Evolutionary conservation across 2,888 invertebrate genomes (phyloP).

Genomic region (Drosophila pseudotakahashii): DNA sequence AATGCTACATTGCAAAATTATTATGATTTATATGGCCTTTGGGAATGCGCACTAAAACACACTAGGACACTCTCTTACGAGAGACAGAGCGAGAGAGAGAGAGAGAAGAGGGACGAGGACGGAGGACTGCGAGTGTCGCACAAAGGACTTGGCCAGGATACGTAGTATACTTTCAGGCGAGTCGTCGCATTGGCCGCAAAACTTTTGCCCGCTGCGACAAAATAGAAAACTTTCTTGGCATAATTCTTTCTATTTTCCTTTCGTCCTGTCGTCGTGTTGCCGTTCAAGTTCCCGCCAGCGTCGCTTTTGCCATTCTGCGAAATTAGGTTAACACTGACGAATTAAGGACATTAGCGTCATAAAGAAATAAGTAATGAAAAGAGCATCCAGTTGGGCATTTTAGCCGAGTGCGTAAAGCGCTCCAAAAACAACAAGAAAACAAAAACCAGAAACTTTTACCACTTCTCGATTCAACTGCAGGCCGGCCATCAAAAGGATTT

Average conservation of each 20-base stretch:
- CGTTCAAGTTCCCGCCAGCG: constrained; percentile 53
- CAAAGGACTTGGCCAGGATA: constrained; percentile 70
- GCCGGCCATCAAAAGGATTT: constrained; percentile 55
- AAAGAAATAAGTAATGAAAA: constrained; percentile 80
- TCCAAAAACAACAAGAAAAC: constrained; percentile 39
- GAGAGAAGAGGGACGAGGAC: constrained; percentile 49
- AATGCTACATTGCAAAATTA: constrained; percentile 80
- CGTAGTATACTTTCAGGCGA: constrained; percentile 40
- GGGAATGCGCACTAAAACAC: constrained; percentile 75
- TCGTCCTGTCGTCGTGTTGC: constrained; percentile 45
- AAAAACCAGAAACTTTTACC: constrained; percentile 18
- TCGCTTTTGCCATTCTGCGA: constrained; percentile 55
- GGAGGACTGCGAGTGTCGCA: constrained; percentile 58
- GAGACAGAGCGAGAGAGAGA: constrained; percentile 43
- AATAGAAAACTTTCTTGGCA: constrained; percentile 80
- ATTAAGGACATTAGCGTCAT: constrained; percentile 81
- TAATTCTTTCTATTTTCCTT: constrained; percentile 68
- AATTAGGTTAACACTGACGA: constrained; percentile 80
- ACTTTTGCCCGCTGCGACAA: constrained; percentile 77
- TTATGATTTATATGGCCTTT: constrained; percentile 80
- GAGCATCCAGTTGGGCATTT: constrained; percentile 65
- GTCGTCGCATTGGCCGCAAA: constrained; percentile 77
- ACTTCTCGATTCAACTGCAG: constrained; percentile 43
- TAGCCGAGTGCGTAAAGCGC: constrained; percentile 71
- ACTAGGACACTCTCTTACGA: constrained; percentile 41